phyloP scores from a whole-genome alignment of 2,113 vertebrate genomes.

The Xiphias gladius region DNA sequence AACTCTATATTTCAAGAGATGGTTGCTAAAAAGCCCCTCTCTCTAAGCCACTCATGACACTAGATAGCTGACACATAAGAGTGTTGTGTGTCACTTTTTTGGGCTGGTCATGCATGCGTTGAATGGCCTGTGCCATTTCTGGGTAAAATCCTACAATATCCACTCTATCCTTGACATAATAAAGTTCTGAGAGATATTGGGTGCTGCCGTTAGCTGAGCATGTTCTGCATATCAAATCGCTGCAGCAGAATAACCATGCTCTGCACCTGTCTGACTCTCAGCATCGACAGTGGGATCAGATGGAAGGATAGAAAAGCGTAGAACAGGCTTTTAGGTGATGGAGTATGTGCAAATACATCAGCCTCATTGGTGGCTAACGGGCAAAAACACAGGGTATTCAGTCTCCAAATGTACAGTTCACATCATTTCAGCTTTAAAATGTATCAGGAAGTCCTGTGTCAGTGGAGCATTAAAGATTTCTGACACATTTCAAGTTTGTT shows the following conservation, averaged over 20 bases:
- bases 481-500: conserved; percentile 24
- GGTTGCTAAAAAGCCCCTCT: conserved; percentile 15
- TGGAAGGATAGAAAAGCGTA: conserved; percentile 24
- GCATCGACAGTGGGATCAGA: conserved; percentile 23
- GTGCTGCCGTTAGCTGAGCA: conserved; percentile 34
- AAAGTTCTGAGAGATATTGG: conserved; percentile 8
- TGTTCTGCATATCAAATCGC: conserved; percentile 43
- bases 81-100: background rate
- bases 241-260: conserved; percentile 38
- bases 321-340: conserved; percentile 39
- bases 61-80: conserved; percentile 10
- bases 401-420: background rate
- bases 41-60: conserved; percentile 1
- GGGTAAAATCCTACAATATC: conserved; percentile 7
- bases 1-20: conserved; percentile 15
- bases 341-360: conserved; percentile 29
- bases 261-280: conserved; percentile 11
- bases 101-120: conserved; percentile 1
- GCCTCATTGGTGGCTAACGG: background rate
- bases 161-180: conserved; percentile 23
- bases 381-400: background rate
- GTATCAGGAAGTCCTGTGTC: background rate
- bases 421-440: conserved; percentile 8
- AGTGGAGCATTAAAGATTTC: background rate
- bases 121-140: background rate